These are phyloP conservation scores for Eupithecia centaureata DNA, from an alignment of 2,888 invertebrate genomes.

Conservation along the genomic window DNA sequence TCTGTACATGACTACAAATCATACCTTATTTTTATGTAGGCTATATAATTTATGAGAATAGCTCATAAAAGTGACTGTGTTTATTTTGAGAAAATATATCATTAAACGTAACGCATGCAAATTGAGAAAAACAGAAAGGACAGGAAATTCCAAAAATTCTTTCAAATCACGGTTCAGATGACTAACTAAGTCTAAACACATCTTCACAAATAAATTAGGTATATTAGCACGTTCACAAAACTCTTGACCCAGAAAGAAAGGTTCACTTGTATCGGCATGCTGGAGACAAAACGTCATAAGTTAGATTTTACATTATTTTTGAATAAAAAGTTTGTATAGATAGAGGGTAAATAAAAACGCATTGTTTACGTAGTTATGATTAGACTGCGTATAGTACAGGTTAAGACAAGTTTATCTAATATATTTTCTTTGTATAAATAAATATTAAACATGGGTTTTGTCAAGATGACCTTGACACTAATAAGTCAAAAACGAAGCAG, in stretches of 20 bases:
- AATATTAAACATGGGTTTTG: neutral
- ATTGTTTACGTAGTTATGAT: too few species aligned
- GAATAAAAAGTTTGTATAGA: too few species aligned
- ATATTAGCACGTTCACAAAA: neutral
- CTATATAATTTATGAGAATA: too few species aligned
- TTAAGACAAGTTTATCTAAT: too few species aligned
- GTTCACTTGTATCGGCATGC: neutral
- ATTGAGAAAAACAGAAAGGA: neutral
- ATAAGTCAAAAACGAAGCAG: neutral
- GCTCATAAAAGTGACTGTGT: too few species aligned
- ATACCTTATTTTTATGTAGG: too few species aligned
- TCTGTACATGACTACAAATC: too few species aligned
- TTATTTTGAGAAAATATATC: too few species aligned
- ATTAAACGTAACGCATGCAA: neutral
- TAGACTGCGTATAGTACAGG: too few species aligned
- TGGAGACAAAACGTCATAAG: neutral
- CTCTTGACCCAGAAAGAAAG: constrained; percentile 1
- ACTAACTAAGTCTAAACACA: neutral
- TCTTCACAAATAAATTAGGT: neutral
- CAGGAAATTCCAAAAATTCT: neutral
- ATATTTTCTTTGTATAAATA: too few species aligned
- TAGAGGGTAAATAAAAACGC: too few species aligned
- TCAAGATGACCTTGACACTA: neutral
- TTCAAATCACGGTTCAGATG: neutral
- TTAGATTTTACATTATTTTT: neutral